Base-by-base conservation (phyloP, 2,797 vertebrate species). In the Eupleurogrammus muticus region DNA sequence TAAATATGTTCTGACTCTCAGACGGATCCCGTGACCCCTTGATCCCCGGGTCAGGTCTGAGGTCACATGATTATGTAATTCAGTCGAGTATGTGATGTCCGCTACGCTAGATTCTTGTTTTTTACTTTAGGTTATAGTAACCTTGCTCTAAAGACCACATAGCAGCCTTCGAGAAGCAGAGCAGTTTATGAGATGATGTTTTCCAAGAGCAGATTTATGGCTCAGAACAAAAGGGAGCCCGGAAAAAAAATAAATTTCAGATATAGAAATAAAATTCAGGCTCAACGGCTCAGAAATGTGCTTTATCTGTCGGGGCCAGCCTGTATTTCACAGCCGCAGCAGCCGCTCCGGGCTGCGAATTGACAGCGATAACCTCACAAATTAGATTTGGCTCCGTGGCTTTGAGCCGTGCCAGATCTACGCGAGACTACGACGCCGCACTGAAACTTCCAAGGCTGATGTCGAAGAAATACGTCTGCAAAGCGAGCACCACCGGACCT, bases 351-450 rank as follows among this genome's bases (percentile, higher is more conserved):
- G 81, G 82, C 81, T 76, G 72, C 72, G 75, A 87, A 87, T 79
- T 80, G 84, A 89, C 87, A 85, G 83, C 50, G 87, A 89, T 91
- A 89, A 89, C 87, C 82, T 82, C 73, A 87, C 87, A 91, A 91
- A 90, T 92, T 83, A 89, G 80, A 87, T 88, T 87, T 88, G 82
- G 77, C 79, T 86, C 79, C 75, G 57, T 80, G 79, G 80, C 83
- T 77, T 80, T 82, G 79, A 82, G 83, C 81, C 80, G 61, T 85
- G 77, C 80, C 82, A 84, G 75, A 87, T 88, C 86, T 83, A 83
- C 86, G 73, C 82, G 82, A 87, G 83, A 75, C 83, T 40, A 68
- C 76, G 46, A 76, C 66, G 75, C 53, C 66, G 73, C 62, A 77
- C 50, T 69, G 57, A 79, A 86, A 77, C 80, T 66, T 79, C 60